These are phyloP conservation scores for Silurus meridionalis DNA, from an alignment of 2,113 vertebrate species.

Conservation along the genomic window DNA sequence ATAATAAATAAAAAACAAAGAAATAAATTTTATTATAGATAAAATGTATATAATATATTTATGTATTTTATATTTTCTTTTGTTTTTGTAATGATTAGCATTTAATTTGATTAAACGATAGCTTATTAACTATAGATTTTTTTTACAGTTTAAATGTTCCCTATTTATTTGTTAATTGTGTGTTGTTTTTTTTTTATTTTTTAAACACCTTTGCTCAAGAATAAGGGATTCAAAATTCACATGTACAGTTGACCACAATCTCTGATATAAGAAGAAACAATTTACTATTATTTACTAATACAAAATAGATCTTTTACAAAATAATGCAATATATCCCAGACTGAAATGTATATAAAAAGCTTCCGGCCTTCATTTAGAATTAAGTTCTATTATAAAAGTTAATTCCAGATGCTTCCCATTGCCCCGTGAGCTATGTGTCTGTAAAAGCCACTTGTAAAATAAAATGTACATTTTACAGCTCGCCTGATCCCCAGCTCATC, in stretches of 20 bases:
- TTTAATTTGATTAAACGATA: not conserved
- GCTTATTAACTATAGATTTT: not conserved
- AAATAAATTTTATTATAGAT: not conserved
- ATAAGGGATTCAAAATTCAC: not conserved
- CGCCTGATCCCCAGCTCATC: not conserved
- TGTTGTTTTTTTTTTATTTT: too few relatives aligned
- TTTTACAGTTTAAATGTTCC: not conserved
- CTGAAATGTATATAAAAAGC: not conserved
- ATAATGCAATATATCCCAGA: not conserved
- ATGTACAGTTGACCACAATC: not conserved
- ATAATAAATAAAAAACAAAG: too few relatives aligned
- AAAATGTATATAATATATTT: not conserved
- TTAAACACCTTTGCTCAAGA: not conserved
- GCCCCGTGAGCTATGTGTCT: not conserved
- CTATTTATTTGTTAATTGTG: not conserved
- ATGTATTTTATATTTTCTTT: not conserved
- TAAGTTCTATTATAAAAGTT: not conserved
- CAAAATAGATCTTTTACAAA: not conserved
- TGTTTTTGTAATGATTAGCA: not conserved
- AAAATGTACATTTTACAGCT: conserved; percentile 2
- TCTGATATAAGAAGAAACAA: not conserved
- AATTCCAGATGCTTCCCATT: not conserved
- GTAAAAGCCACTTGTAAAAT: conserved; percentile 16
- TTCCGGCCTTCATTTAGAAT: not conserved
- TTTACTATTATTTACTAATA: too few relatives aligned